Evolutionary conservation across 2,888 invertebrate genomes (phyloP), one percentile per base, ranked within the genome.

Genomic region (Drosophila subsilvestris): DNA sequence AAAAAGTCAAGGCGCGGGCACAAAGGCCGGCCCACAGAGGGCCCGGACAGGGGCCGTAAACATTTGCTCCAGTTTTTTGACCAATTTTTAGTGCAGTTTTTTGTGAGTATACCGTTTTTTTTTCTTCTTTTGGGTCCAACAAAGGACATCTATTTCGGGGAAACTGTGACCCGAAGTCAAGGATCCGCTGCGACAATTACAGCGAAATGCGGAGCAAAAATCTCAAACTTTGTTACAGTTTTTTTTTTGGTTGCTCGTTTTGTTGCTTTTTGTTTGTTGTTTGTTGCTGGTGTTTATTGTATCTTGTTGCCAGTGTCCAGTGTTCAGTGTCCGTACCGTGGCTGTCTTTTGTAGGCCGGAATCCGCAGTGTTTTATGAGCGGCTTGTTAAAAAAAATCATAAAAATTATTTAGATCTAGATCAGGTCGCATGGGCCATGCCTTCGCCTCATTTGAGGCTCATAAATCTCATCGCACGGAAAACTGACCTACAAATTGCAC

Each of bases 61-160:
- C 84, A 73, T 58, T 66, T 80, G 76, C 79, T 86, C 90, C 63
- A 90, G 82, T 89, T 90, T 89, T 90, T 88, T 89, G 81, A 87
- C 89, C 90, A 87, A 82, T 90, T 89, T 90, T 88, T 87, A 89
- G 88, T 82, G 85, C 76, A 79, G 81, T 90, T 89, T 85, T 90
- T 90, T 90, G 82, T 89, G 63, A 9, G 3, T 22, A 51, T 14
- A 45, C 43, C 42, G 55, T 71, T 76, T 77, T 73, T 77, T 74
- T 50, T 25, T 53, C n/a, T 37, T 14, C 22, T 4, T 22, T 22
- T 22, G 22, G 53, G 49, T 0, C 47, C 25, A 56, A 63, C 63
- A 51, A 44, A 17, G 53, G 6, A 72, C 57, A 82, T 79, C 63
- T 69, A 67, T 78, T 81, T 82, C 50, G 43, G 54, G 63, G 71